These are phyloP conservation scores for Aphaenogaster floridana DNA, from an alignment of 1,140 invertebrate species.

Conservation along the genomic window DNA sequence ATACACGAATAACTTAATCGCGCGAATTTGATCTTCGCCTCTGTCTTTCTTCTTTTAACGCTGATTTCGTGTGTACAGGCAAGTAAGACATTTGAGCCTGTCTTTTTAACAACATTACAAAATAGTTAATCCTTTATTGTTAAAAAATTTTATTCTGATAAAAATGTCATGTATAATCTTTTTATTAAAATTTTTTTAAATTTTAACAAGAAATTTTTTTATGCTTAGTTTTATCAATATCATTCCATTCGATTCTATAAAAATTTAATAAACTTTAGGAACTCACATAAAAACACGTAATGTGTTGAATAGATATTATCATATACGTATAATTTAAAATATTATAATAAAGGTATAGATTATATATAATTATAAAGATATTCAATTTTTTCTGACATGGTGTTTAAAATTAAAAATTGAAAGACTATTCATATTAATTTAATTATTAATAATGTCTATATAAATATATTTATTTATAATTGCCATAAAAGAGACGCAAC, in stretches of 20 bases:
- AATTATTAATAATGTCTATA: background rate
- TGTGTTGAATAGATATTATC: background rate
- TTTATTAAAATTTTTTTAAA: background rate
- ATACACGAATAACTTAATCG: constrained; percentile 67
- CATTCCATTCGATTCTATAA: background rate
- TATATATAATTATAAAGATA: background rate
- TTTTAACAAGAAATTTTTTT: background rate
- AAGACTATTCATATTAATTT: background rate
- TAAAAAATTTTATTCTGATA: background rate
- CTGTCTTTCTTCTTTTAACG: background rate
- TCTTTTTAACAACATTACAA: background rate
- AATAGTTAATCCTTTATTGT: background rate
- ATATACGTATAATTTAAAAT: background rate
- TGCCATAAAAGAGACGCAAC: background rate
- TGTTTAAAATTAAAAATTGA: background rate
- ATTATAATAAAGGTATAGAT: background rate
- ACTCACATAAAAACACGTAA: background rate
- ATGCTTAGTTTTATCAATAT: background rate
- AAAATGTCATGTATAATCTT: background rate
- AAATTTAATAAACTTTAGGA: background rate
- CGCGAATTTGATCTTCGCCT: constrained; percentile 13
- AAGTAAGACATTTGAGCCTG: background rate
- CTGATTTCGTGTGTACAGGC: background rate
- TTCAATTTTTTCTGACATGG: background rate
- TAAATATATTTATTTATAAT: background rate